A percentile compares a stretch with the other conserved stretches of the same genome.
Evolutionary conservation across 2,888 invertebrate species (phyloP).

Genomic region (Gari tellinella): DNA sequence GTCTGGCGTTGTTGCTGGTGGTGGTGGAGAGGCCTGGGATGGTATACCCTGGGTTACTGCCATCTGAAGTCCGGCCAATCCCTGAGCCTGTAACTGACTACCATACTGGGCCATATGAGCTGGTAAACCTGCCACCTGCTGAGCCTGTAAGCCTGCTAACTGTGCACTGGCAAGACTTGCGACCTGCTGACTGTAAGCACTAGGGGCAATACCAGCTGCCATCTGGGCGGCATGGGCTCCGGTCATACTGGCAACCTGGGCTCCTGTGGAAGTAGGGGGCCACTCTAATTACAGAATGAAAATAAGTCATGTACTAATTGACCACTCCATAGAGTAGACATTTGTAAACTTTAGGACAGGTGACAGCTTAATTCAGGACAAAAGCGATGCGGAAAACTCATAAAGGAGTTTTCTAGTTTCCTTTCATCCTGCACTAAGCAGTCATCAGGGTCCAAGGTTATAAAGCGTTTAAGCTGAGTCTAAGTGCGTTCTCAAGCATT

Average conservation of each 20-base stretch:
- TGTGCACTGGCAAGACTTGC: conserved; percentile 47
- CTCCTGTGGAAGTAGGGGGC: conserved; percentile 40
- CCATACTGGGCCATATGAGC: conserved; percentile 52
- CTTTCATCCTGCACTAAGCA: no score
- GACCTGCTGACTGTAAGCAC: conserved; percentile 53
- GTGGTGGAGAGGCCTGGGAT: conserved; percentile 55
- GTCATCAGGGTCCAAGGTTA: no score
- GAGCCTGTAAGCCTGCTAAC: conserved; percentile 54
- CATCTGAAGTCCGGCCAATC: conserved; percentile 46
- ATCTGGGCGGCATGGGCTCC: conserved; percentile 53
- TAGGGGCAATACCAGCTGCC: conserved; percentile 36
- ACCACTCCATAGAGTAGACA: no score
- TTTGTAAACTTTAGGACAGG: no score
- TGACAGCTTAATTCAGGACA: no score
- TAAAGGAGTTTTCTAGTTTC: no score
- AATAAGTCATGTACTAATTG: no score
- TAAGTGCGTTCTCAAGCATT: no score
- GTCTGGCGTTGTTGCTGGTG: conserved; percentile 52
- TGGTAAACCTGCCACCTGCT: conserved; percentile 45
- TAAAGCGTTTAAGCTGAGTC: no score
- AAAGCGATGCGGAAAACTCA: no score
- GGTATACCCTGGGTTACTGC: conserved; percentile 40
- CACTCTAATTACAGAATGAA: no score
- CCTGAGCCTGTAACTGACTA: conserved; percentile 42
- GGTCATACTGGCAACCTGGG: conserved; percentile 44